phyloP scores from a whole-genome alignment of 1,140 invertebrate genomes.

The Notospermus geniculatus region DNA sequence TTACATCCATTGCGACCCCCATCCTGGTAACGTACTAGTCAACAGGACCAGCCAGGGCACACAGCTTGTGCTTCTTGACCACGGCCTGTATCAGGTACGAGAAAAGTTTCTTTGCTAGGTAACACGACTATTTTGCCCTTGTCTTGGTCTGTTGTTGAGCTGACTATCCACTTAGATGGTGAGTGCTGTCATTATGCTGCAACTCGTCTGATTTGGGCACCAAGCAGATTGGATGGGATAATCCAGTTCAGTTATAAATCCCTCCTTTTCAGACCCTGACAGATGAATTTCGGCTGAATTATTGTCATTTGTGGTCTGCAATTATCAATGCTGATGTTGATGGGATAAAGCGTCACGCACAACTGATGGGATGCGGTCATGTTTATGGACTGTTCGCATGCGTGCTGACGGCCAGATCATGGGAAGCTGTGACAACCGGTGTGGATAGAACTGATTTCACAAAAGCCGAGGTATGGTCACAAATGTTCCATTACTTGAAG shows the following conservation, averaged over 20 bases:
- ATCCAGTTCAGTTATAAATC: no score
- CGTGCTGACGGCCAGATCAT: slow-evolving; percentile 91
- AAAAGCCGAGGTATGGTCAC: slow-evolving; percentile 64
- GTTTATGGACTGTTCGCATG: slow-evolving; percentile 88
- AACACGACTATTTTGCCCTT: no score
- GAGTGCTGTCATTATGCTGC: no score
- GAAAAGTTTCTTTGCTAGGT: no score
- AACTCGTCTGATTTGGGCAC: no score
- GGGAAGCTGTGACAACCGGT: slow-evolving; percentile 82
- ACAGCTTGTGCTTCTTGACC: slow-evolving; percentile 88
- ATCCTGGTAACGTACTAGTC: slow-evolving; percentile 96
- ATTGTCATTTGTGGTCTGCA: slow-evolving; percentile 91
- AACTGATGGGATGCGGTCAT: slow-evolving; percentile 80
- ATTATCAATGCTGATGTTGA: slow-evolving; percentile 80
- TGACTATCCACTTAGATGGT: no score
- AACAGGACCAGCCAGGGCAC: slow-evolving; percentile 57
- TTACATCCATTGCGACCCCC: slow-evolving; percentile 97
- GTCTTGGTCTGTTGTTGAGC: no score
- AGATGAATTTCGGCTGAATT: slow-evolving; percentile 84
- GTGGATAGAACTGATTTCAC: slow-evolving; percentile 73
- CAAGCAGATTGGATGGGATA: no score
- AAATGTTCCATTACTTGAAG: no score
- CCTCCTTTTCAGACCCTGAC: slow-evolving; percentile 76
- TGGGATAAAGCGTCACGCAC: slow-evolving; percentile 72
- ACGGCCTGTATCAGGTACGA: slow-evolving; percentile 94